Conservation (phyloP, 2,888 invertebrate genomes). For the Spatulosminthurus flaviceps region DNA sequence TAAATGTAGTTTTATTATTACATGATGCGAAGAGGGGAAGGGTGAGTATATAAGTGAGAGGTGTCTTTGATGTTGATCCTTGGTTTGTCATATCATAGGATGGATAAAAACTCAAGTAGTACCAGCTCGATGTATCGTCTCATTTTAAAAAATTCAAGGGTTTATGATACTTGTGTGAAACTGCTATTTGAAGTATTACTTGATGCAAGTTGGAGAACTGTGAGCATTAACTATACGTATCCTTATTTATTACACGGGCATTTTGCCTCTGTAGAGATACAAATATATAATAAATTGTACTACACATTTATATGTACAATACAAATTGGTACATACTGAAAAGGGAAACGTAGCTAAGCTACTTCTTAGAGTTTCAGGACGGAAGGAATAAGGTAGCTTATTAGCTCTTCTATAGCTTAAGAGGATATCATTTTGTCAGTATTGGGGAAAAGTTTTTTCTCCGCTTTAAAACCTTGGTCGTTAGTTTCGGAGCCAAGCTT, state of each 20-base stretch:
- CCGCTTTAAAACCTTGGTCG: conserved; percentile 13
- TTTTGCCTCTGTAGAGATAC: not conserved
- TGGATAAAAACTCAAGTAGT: not conserved
- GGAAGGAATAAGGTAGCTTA: conserved; percentile 39
- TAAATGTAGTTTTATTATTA: not conserved
- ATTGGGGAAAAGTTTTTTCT: conserved; percentile 6
- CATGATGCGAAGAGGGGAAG: not conserved
- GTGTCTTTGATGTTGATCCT: conserved; percentile 6
- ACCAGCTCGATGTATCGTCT: too few relatives aligned
- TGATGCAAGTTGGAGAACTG: not conserved
- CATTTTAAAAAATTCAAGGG: conserved; percentile 14
- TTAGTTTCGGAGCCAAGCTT: not conserved
- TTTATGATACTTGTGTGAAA: conserved; percentile 13
- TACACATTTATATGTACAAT: too few relatives aligned
- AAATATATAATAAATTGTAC: not conserved
- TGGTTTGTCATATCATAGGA: not conserved
- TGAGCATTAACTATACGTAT: not conserved
- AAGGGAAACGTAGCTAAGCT: too few relatives aligned
- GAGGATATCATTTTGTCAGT: conserved; percentile 42
- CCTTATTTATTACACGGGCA: not conserved
- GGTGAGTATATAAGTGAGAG: not conserved
- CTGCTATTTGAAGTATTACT: conserved; percentile 9
- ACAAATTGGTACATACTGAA: too few relatives aligned
- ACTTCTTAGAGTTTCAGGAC: too few relatives aligned
- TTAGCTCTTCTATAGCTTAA: conserved; percentile 45